phyloP scores from a whole-genome alignment of 2,113 vertebrate genomes.

The Sturnus vulgaris region DNA sequence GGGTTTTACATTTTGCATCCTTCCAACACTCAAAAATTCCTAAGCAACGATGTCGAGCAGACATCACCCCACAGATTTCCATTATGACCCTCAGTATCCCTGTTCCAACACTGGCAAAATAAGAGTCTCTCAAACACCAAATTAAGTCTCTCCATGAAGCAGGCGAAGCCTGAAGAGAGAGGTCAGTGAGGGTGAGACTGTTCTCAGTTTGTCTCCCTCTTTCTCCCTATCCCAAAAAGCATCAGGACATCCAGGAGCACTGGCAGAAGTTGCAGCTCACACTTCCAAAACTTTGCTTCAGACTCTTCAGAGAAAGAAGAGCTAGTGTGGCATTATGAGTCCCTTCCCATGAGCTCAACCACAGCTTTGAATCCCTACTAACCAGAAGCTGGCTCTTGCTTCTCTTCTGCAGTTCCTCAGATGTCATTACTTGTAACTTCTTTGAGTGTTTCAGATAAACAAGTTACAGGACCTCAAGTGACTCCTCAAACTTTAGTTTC shows the following conservation, averaged over 20 bases:
- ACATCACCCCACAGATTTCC: background rate
- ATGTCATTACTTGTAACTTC: accelerated
- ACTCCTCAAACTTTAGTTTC: background rate
- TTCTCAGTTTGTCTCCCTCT: background rate
- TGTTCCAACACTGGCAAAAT: background rate
- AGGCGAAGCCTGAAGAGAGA: background rate
- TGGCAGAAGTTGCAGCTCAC: background rate
- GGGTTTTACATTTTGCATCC: background rate
- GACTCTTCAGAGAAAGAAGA: background rate
- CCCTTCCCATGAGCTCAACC: background rate
- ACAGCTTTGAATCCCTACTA: background rate
- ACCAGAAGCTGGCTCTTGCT: background rate
- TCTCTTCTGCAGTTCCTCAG: background rate
- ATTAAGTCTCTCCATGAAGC: background rate
- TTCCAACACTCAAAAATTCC: background rate
- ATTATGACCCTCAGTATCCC: background rate
- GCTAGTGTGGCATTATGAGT: background rate
- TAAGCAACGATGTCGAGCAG: background rate
- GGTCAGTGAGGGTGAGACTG: background rate
- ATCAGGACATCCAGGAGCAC: background rate
- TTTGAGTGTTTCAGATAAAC: background rate
- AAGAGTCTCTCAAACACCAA: background rate
- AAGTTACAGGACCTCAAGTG: background rate
- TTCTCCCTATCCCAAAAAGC: background rate
- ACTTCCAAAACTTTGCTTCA: background rate